Base-by-base conservation (phyloP, 2,888 invertebrate species). In the Aricia artaxerxes region DNA sequence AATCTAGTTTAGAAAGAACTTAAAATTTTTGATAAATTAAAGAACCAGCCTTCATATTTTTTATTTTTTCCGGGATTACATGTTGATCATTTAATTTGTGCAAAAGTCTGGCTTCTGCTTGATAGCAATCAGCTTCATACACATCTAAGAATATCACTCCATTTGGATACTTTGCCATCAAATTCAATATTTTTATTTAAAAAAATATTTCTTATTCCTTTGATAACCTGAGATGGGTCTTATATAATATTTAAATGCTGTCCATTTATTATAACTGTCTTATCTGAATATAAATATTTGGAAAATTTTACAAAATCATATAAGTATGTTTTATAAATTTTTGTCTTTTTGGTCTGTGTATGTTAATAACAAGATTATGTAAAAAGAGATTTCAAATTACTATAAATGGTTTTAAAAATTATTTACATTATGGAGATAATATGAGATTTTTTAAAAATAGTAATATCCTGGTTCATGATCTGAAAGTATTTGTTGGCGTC, bases 161-260 rank as follows among this genome's bases (percentile, higher is more conserved):
- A 61, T 31, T n/a, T 61, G n/a, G 61, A 61, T 24, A 61, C 6
- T 61, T 61, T 24, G 24, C 24, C 61, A 61, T 24, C 61, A 24
- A 7, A 0, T 61, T 24, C n/a, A 24, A 61, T 61, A 77, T 81
- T 60, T 79, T 82, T 81, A 1, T 78, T 78, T 16, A 80, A 24
- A 60, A 81, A 82, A 75, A 80, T 83, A 72, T 83, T 83, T 53
- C 83, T 64, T 1, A 82, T 5, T 2, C 82, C 81, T 78, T 82
- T 83, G 35, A 83, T 78, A 9, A 83, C 13, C 40, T 83, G 82
- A 2, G 80, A 78, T 79, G 83, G 82, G 35, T 83, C 82, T 40
- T 78, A 40, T 6, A n/a, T n/a, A n/a, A 6, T 40, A 6, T 40
- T 40, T 40, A 40, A 40, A 40, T 40, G 40, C 6, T 40, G 40